Conservation (phyloP, 2,113 vertebrate genomes). For the Sceloporus undulatus region DNA sequence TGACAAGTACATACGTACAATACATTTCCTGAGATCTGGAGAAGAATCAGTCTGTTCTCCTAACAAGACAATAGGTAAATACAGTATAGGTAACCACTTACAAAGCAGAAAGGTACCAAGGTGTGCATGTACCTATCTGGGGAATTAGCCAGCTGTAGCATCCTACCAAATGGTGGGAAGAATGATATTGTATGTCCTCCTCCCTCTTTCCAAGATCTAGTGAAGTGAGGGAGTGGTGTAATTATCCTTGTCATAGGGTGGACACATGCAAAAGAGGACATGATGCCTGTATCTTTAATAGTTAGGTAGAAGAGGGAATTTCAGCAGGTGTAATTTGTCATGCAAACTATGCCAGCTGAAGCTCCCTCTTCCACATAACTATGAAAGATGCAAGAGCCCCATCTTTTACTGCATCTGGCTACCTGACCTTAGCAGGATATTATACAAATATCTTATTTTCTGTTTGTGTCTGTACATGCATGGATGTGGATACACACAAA, state of each 20-base stretch:
- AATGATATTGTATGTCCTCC: not conserved
- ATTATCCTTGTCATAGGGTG: not conserved
- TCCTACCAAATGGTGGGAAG: not conserved
- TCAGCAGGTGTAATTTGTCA: not conserved
- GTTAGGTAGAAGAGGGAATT: not conserved
- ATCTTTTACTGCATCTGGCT: no score
- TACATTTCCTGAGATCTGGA: not conserved
- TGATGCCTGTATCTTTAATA: not conserved
- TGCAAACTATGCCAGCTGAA: not conserved
- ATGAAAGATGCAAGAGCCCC: not conserved
- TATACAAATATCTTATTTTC: not conserved
- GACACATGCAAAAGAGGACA: not conserved
- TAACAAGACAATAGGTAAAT: not conserved
- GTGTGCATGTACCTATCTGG: not conserved
- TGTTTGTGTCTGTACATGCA: not conserved
- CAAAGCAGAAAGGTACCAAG: not conserved
- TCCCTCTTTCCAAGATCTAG: not conserved
- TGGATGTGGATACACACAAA: no score
- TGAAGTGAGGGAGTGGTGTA: not conserved
- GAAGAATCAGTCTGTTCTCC: not conserved
- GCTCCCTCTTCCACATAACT: not conserved
- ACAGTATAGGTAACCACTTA: not conserved
- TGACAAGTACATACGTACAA: not conserved
- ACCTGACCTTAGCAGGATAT: not conserved
- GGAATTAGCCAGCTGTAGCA: not conserved